Base-by-base conservation (phyloP, 1,140 invertebrate species). In the Epicauta chinensis region DNA sequence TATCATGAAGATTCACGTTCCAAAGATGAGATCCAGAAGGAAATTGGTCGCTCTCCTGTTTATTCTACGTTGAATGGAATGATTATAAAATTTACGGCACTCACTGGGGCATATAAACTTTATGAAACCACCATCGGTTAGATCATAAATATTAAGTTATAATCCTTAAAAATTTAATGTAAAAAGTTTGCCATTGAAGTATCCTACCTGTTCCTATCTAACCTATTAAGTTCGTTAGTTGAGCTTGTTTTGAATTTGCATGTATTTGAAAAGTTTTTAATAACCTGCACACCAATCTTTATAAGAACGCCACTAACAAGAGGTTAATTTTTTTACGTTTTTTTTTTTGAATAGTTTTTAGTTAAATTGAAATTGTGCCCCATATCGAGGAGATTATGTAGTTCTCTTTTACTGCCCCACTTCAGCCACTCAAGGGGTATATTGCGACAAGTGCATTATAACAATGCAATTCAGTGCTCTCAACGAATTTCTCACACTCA, bases 121-220 rank as follows among this genome's bases (percentile, higher is more conserved):
- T 47, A 37, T 47, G 34, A 47, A 38, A 37, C 35, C 23, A 29
- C 32, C 45, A 47, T 38, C 45, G 35, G 14, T 12, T 37, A 16
- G 34, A 16, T 44, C 50, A 52, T 52, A 52, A 52, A 52, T 52
- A 52, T 44, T 44, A 52, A 52, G 50, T 52, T 52, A 52, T 52
- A 52, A 52, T 52, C 40, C 50, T 52, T 52, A 50, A 52, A 51
- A 51, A 41, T 51, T 51, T 51, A 42, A 51, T 51, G 48, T 38
- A 51, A 51, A 52, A 52, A 52, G 50, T 52, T 52, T 44, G 35
- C 16, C 17, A 41, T 40, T 23, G 43, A 45, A 45, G 50, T 45
- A 23, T 3, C 23, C 23, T 52, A 44, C 50, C 50, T 52, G 50
- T 36, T 45, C 50, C 31, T 38, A 52, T 29, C 50, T 52, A 45